Base-by-base conservation (phyloP, 2,797 vertebrate genomes). In the Neopelma chrysocephalum region DNA sequence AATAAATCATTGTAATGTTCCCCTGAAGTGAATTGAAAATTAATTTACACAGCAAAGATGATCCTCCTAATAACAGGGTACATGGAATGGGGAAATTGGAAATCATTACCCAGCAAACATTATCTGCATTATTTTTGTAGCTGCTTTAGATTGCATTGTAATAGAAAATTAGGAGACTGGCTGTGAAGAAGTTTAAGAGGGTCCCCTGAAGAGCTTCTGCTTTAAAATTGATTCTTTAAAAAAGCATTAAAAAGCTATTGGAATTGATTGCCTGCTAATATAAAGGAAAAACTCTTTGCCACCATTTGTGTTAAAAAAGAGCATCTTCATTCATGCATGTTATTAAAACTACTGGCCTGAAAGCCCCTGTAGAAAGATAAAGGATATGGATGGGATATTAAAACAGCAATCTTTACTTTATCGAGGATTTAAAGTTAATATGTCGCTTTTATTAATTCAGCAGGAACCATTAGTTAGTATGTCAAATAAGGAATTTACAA, bases 1-100 rank as follows among this genome's bases (percentile, higher is more conserved):
- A 98, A 98, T 99, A 98, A 99, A 99, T 99, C 98, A 98, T 97
- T 98, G 96, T 98, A 98, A 99, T 99, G 98, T 98, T 98, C 97
- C 97, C 97, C 98, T 97, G 98, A 98, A 98, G 98, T 98, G 98
- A 99, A 99, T 98, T 98, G 98, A 98, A 98, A 99, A 99, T 99
- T 98, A 98, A 99, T 99, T 99, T 98, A 98, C 98, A 98, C 98
- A 97, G 97, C 98, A 97, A 97, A 98, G 97, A 98, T 98, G 98
- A 98, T 99, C 97, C 98, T 98, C 97, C 98, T 98, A 99, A 99
- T 99, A 98, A 98, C 97, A 96, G 98, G 97, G 97, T 98, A 98
- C 98, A 98, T 97, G 97, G 97, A 97, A 98, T 98, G 96, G 98
- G 98, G 98, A 98, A 98, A 99, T 98, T 98, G 98, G 98, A 99